Conservation (phyloP, 2,888 invertebrate species). For the Globia sparganii region DNA sequence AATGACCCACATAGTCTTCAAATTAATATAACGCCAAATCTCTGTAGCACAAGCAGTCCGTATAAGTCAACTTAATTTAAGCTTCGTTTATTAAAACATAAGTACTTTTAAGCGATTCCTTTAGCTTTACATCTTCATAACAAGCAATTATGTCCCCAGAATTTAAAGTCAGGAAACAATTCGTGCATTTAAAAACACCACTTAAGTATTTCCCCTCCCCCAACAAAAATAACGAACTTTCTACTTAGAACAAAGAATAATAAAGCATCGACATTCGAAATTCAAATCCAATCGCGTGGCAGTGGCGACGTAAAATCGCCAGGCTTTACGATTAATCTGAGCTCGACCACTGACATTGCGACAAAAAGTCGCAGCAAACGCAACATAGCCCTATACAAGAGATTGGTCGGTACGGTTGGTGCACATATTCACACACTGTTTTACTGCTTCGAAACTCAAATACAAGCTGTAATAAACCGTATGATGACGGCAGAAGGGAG, state of each 20-base stretch:
- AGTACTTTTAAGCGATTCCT: background rate
- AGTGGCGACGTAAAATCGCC: slow-evolving; percentile 57
- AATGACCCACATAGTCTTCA: background rate
- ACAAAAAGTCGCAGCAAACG: slow-evolving; percentile 60
- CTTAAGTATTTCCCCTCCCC: slow-evolving; percentile 4
- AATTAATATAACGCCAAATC: background rate
- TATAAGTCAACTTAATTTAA: background rate
- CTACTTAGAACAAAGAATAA: slow-evolving; percentile 51
- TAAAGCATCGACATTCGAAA: slow-evolving; percentile 60
- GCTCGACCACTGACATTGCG: slow-evolving; percentile 54
- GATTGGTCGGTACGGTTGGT: slow-evolving; percentile 70
- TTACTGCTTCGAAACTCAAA: background rate
- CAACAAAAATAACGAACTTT: slow-evolving; percentile 38
- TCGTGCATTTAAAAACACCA: slow-evolving; percentile 12
- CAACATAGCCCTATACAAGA: slow-evolving; percentile 67
- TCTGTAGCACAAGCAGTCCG: background rate
- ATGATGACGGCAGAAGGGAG: background rate
- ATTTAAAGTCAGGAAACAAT: slow-evolving; percentile 27
- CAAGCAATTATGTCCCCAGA: background rate
- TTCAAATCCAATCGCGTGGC: slow-evolving; percentile 55
- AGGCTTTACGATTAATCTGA: slow-evolving; percentile 60
- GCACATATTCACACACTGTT: slow-evolving; percentile 47
- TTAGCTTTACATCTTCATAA: background rate
- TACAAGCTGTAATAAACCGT: slow-evolving; percentile 12
- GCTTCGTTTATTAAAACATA: background rate